Conservation (phyloP, 2,797 vertebrate genomes). For the Falco peregrinus region DNA sequence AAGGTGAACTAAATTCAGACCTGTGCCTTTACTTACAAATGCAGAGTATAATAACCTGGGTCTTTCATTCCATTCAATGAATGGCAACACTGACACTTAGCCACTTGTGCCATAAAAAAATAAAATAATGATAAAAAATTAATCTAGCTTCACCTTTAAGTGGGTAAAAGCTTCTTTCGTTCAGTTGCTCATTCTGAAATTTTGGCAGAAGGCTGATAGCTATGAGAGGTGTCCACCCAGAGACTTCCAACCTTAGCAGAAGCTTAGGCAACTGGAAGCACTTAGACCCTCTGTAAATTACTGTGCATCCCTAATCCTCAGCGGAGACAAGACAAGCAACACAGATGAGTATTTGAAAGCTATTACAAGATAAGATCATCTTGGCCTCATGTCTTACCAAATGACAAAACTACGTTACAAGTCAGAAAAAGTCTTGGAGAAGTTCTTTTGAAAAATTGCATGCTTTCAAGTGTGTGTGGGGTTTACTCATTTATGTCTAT, state of each 20-base stretch:
- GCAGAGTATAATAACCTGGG: neutral
- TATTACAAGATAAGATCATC: neutral
- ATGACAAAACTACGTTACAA: neutral
- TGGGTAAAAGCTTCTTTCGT: neutral
- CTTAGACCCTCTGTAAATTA: neutral
- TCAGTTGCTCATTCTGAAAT: neutral
- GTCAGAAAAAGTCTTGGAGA: neutral
- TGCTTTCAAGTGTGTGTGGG: neutral
- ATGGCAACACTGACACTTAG: neutral
- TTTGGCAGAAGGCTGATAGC: neutral
- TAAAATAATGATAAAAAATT: conserved; percentile 14
- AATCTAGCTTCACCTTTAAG: neutral
- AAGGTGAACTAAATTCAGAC: neutral
- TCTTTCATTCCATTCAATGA: neutral
- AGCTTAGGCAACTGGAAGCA: neutral
- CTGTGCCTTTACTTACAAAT: neutral
- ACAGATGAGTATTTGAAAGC: neutral
- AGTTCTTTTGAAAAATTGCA: neutral
- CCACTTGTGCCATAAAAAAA: neutral
- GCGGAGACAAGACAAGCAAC: neutral
- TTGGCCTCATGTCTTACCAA: neutral
- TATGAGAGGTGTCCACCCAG: neutral
- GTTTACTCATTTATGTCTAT: accelerated
- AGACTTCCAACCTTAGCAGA: neutral
- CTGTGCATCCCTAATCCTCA: neutral